Percentiles rank a stretch among this genome's conserved stretches.
Conservation (phyloP, 2,888 invertebrate species). For the Nomada lathburiana region DNA sequence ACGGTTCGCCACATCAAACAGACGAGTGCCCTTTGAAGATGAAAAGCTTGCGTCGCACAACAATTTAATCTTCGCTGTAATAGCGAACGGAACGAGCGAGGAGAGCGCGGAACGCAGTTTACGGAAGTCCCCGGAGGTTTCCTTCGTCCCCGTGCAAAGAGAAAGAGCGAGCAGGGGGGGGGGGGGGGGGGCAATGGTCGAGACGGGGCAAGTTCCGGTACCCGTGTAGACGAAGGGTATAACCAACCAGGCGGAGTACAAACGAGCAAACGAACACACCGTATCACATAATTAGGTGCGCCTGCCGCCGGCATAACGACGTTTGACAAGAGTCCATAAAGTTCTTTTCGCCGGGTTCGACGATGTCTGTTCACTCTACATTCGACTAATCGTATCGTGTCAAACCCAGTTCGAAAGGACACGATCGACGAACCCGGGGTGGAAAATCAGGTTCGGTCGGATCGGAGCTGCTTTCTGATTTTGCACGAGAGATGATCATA, state of each 20-base stretch:
- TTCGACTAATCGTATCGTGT: background rate
- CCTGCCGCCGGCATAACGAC: constrained; percentile 70
- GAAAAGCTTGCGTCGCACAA: constrained; percentile 76
- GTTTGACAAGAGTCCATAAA: constrained; percentile 64
- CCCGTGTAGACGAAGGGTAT: constrained; percentile 32
- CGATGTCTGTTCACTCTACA: constrained; percentile 13
- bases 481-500: no score
- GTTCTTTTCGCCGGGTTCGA: constrained; percentile 27
- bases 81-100: constrained; percentile 58
- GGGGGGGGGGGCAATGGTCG: background rate
- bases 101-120: constrained; percentile 64
- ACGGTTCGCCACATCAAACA: constrained; percentile 77
- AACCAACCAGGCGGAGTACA: constrained; percentile 72
- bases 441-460: background rate
- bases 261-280: constrained; percentile 75
- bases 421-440: background rate
- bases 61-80: constrained; percentile 79
- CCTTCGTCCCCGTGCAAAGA: constrained; percentile 30
- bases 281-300: constrained; percentile 76
- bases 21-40: constrained; percentile 76
- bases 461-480: no score
- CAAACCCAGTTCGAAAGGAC: background rate
- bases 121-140: constrained; percentile 66
- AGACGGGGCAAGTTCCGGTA: constrained; percentile 46
- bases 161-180: constrained; percentile 30